Evolutionary conservation across 2,797 vertebrate species (phyloP).

Genomic region (Acipenser transmontanus): DNA sequence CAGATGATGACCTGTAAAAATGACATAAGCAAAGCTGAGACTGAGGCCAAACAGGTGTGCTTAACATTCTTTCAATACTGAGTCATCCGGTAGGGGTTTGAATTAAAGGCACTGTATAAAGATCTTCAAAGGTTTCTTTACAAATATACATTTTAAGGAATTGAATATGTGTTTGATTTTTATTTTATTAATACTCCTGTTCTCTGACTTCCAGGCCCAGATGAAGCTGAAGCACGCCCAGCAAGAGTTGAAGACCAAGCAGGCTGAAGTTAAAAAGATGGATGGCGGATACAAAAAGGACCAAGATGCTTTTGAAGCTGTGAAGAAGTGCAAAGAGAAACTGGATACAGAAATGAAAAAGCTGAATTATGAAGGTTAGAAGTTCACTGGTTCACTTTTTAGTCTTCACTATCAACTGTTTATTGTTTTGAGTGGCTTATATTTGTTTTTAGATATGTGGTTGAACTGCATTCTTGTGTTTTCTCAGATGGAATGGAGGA

Average conservation of each 20-base stretch:
- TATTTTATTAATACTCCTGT: not conserved
- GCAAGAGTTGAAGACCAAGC: conserved; percentile 80
- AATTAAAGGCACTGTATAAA: not conserved
- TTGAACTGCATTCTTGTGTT: not conserved
- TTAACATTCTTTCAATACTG: not conserved
- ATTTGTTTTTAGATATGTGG: not conserved
- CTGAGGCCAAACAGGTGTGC: conserved; percentile 85
- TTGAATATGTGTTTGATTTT: not conserved
- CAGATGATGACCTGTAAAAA: conserved; percentile 95
- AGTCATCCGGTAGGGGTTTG: not conserved
- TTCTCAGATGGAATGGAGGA: conserved; percentile 76
- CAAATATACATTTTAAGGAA: not conserved
- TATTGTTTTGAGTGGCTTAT: not conserved
- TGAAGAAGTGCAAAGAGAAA: conserved; percentile 61
- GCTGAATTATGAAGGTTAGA: conserved; percentile 80
- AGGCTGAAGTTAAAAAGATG: conserved; percentile 83
- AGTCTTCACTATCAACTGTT: not conserved
- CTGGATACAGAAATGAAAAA: conserved; percentile 71
- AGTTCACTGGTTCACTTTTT: not conserved
- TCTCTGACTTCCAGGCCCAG: conserved; percentile 63
- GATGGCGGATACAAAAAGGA: conserved; percentile 82
- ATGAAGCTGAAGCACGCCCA: conserved; percentile 86
- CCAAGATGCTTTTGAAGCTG: conserved; percentile 62
- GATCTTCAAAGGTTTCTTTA: not conserved
- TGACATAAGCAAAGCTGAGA: conserved; percentile 84